Evolutionary conservation across 2,888 invertebrate genomes (phyloP), one percentile per base, ranked within the genome.

Genomic region (Epsilonema sp.): DNA sequence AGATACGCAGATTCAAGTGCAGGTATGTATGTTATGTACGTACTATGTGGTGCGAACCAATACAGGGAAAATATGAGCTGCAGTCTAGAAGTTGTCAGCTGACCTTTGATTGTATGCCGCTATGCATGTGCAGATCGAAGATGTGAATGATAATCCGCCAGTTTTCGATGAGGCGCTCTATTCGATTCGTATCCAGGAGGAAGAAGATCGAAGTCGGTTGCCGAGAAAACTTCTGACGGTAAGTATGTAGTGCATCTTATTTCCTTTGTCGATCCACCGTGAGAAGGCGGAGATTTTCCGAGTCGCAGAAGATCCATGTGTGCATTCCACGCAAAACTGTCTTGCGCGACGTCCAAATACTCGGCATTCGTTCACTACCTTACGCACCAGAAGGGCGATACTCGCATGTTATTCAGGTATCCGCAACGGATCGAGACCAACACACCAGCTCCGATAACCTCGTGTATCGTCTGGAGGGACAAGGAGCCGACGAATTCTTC

Each of bases 1-100:
- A 23, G 74, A 79, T 4, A 84, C 85, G 1, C 83, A 84, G 58
- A 78, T 84, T 0, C 82, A 82, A 8, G 77, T 84, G 44, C 82
- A 82, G 57, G 77, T 84, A 11, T 82, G 49, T 54, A 3, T 42
- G 21, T n/a, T 50, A 21, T 8, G 31, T 31, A 16, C 31, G 31
- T 31, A 16, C n/a, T n/a, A n/a, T n/a, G n/a, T n/a, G n/a, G n/a
- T n/a, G n/a, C n/a, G n/a, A n/a, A n/a, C n/a, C n/a, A n/a, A n/a
- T n/a, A n/a, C n/a, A n/a, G n/a, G n/a, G n/a, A n/a, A n/a, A n/a
- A n/a, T n/a, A n/a, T n/a, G n/a, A n/a, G n/a, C n/a, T n/a, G n/a
- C n/a, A n/a, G n/a, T n/a, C n/a, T n/a, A n/a, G n/a, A n/a, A n/a
- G n/a, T n/a, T n/a, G n/a, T n/a, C n/a, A n/a, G n/a, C n/a, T n/a